Base-by-base conservation (phyloP, 2,797 vertebrate species). In the Petrocephalus schoutedeni region DNA sequence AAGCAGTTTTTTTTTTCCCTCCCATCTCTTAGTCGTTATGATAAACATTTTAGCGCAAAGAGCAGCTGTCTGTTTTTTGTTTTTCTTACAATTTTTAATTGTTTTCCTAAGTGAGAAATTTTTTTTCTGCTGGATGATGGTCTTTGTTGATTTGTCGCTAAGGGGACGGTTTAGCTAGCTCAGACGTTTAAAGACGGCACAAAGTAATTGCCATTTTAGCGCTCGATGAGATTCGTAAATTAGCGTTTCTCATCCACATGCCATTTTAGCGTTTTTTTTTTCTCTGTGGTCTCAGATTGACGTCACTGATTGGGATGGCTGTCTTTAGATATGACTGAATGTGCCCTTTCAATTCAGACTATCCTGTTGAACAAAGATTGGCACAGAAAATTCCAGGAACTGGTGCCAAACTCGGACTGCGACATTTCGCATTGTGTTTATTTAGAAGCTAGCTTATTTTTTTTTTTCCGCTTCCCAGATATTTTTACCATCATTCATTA, bases 321-420 rank as follows among this genome's bases (percentile, higher is more conserved):
- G 84, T 57, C 83, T 28, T 36, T 57, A 56, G 53, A 57, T 85
- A 85, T 53, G 36, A 57, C 21, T 57, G 54, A 85, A 85, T 32
- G 84, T 36, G 49, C 28, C 16, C 54, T 85, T 58, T 85, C 71
- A 74, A 74, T 74, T 74, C 84, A 28, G 54, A 54, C 77, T 36
- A 28, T 16, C 84, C 54, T 85, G 53, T 58, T 36, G 53, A 85
- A 57, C 54, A 85, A 85, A 85, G 84, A 58, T 85, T 85, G 84
- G 84, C 84, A 56, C 54, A 32, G 32, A 58, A 19, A 28, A 53
- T 16, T 85, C 23, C 45, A 23, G 53, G 14, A 54, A 21, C 14
- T 58, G 54, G 54, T 57, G 53, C 28, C 84, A 85, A 41, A 56
- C 84, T 57, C n/a, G 84, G 54, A 16, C 84, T 54, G 84, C 12